Conservation (phyloP, 2,888 invertebrate genomes). For the Unio delphinus region DNA sequence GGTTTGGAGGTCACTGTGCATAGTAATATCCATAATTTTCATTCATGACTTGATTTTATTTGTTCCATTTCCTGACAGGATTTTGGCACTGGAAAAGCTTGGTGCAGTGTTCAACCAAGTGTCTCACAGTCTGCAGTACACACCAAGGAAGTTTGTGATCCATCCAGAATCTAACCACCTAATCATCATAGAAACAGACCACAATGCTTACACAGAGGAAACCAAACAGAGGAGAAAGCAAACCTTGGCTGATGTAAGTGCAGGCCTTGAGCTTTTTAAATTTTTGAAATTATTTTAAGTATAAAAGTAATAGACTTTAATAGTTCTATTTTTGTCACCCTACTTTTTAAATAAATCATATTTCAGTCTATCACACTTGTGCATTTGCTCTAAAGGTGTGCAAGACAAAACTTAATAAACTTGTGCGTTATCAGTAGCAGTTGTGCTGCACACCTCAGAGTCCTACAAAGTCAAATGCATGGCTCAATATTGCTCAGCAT, state of each 20-base stretch:
- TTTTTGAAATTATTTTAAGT: neutral
- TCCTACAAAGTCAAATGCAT: no score
- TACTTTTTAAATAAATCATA: no score
- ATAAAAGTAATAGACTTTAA: no score
- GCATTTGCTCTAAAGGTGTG: no score
- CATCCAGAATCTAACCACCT: constrained; percentile 92
- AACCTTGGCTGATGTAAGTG: constrained; percentile 90
- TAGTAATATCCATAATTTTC: no score
- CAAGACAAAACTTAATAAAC: no score
- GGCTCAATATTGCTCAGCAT: no score
- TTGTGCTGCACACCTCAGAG: no score
- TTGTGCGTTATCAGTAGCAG: no score
- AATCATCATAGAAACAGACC: constrained; percentile 95
- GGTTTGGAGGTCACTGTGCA: no score
- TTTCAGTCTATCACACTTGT: no score
- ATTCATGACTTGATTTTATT: neutral
- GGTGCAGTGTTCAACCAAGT: constrained; percentile 98
- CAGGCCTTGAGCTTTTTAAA: neutral
- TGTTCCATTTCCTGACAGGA: constrained; percentile 72
- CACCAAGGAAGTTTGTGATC: constrained; percentile 94
- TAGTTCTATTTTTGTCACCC: no score
- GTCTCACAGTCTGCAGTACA: constrained; percentile 92
- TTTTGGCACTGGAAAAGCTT: constrained; percentile 96
- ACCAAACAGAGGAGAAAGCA: constrained; percentile 92
- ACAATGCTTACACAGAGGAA: constrained; percentile 97